Base-by-base conservation (phyloP, 2,113 vertebrate species). In the Sapayoa aenigma region DNA sequence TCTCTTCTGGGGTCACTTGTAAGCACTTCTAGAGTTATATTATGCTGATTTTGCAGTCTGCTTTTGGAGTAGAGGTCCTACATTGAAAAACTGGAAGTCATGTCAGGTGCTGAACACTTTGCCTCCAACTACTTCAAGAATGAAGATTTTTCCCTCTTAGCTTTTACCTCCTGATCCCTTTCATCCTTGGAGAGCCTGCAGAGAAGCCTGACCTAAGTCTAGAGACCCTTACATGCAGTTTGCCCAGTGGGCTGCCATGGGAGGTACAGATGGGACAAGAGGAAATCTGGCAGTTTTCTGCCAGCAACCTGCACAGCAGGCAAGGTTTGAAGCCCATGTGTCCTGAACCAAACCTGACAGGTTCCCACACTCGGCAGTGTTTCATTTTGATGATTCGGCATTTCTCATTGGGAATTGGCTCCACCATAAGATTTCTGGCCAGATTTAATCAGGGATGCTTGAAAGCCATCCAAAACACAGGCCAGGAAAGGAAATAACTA, bases 371-470 rank as follows among this genome's bases (percentile, higher is more conserved):
- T 95, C 9, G 0, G 28, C 60, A 72, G 20, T 18, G 44, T 60
- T 94, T 92, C 49, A 8, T 91, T 87, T 35, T 94, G 91, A 84
- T 91, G 80, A 91, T 84, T 81, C 6, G 2, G 8, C 11, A 4
- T 89, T 95, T 94, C 87, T 73, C 74, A 24, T 17, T 53, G 78
- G 74, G 71, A 58, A 88, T 94, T 63, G 84, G 69, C 75, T 94
- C 74, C 71, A 79, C 41, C 44, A 89, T 69, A 87, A 87, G 69
- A 69, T 89, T 94, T 97, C 89, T 1, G 0, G 74, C 76, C 94
- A 96, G 77, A 92, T 96, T 94, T 95, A 95, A 96, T 96, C 90
- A 95, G 41, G 41, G 65, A 92, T 69, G 73, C 68, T 96, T 96
- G 94, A 96, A 84, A 96, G 37, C 39, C 41, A 56, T 96, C 87